These are phyloP conservation scores for Percina caprodes DNA, from an alignment of 2,113 vertebrate genomes.

Conservation along the genomic window DNA sequence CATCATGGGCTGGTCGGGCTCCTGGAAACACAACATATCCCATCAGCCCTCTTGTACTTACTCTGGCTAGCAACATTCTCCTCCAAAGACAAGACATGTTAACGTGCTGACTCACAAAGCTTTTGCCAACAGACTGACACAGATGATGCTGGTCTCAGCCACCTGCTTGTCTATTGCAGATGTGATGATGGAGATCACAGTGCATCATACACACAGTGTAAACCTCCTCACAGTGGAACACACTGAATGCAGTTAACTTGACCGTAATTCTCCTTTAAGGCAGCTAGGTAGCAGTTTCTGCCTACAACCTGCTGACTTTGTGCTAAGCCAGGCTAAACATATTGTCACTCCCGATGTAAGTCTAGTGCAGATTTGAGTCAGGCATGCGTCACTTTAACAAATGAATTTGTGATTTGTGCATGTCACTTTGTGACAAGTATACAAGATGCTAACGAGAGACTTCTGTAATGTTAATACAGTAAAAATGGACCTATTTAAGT, in stretches of 20 bases:
- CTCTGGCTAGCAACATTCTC: background rate
- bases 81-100: background rate
- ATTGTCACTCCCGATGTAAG: no score
- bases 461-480: no score
- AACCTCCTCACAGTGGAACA: background rate
- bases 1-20: conserved; percentile 89
- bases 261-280: background rate
- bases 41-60: conserved; percentile 9
- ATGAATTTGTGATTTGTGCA: no score
- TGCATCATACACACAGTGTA: background rate
- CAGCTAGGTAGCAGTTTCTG: background rate
- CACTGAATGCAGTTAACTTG: no score
- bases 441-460: no score
- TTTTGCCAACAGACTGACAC: background rate
- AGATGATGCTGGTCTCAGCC: background rate
- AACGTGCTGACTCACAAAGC: background rate
- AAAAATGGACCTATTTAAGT: no score
- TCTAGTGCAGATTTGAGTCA: no score
- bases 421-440: no score
- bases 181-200: background rate
- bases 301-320: no score
- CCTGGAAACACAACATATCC: conserved; percentile 79
- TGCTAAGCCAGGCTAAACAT: no score
- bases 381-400: no score
- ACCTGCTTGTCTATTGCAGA: background rate